Conservation (phyloP, 2,888 invertebrate genomes). For the Diarsia brunnea region DNA sequence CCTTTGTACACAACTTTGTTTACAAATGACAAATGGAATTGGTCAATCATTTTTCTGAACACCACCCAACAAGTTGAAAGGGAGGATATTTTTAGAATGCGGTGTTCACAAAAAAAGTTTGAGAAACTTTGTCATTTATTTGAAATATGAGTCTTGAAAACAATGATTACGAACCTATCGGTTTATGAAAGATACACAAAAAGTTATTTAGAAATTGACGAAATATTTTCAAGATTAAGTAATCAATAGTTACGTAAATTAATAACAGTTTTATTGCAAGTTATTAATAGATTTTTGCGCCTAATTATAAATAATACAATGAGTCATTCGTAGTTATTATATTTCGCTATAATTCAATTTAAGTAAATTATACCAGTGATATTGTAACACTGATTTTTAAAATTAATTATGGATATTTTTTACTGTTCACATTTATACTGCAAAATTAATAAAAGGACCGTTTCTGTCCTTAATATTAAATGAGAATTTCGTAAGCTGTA, state of each 20-base stretch:
- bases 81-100: slow-evolving; percentile 24
- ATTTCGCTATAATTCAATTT: slow-evolving; percentile 54
- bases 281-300: slow-evolving; percentile 19
- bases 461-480: background rate
- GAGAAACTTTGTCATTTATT: slow-evolving; percentile 29
- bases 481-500: background rate
- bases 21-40: slow-evolving; percentile 63
- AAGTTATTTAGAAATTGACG: background rate
- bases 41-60: slow-evolving; percentile 44
- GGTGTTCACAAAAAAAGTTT: slow-evolving; percentile 15
- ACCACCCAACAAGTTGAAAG: slow-evolving; percentile 25
- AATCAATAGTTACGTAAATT: background rate
- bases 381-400: slow-evolving; percentile 22
- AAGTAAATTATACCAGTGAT: slow-evolving; percentile 65
- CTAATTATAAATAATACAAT: slow-evolving; percentile 36
- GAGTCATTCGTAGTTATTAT: slow-evolving; percentile 55
- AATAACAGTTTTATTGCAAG: slow-evolving; percentile 5
- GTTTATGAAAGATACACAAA: background rate
- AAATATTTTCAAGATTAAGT: background rate
- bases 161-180: background rate
- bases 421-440: background rate
- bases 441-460: too few relatives aligned
- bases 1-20: slow-evolving; percentile 44
- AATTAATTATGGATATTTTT: slow-evolving; percentile 27
- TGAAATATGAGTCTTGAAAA: slow-evolving; percentile 13